Evolutionary conservation across 2,113 vertebrate genomes (phyloP).

Genomic region (Limnothrissa miodon): DNA sequence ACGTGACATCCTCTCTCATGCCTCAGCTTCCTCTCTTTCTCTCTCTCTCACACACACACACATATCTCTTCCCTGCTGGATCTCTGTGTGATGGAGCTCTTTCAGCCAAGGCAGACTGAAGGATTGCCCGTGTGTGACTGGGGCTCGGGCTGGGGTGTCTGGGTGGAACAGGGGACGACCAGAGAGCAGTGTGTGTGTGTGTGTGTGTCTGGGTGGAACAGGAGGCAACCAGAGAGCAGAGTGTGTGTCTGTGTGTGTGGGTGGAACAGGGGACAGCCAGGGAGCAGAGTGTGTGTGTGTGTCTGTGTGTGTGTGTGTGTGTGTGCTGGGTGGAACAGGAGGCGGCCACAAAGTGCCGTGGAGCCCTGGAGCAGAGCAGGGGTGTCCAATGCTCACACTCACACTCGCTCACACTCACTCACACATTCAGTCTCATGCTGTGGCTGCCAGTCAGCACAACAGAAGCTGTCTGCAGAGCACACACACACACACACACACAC

Average conservation of each 20-base stretch:
- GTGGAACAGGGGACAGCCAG: not conserved
- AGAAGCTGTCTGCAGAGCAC: not conserved
- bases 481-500: too few relatives aligned
- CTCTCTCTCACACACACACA: not conserved
- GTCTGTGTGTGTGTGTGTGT: too few relatives aligned
- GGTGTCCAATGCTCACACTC: not conserved
- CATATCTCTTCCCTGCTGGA: not conserved
- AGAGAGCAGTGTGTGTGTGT: too few relatives aligned
- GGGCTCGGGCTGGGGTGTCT: not conserved
- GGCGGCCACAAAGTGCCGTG: not conserved
- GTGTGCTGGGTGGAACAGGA: not conserved
- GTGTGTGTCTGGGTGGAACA: too few relatives aligned
- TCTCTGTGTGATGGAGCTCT: not conserved
- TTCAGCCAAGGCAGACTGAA: not conserved
- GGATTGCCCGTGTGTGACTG: not conserved
- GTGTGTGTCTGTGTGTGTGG: too few relatives aligned
- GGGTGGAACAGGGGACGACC: not conserved
- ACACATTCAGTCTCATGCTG: too few relatives aligned
- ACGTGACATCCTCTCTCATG: slow-evolving; percentile 22
- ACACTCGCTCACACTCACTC: too few relatives aligned
- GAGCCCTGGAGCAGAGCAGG: not conserved
- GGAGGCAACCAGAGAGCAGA: not conserved
- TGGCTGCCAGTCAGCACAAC: not conserved
- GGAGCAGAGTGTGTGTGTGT: not conserved
- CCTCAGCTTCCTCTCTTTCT: not conserved